Evolutionary conservation across 2,888 invertebrate species (phyloP).

Genomic region (Pheosia gnoma): DNA sequence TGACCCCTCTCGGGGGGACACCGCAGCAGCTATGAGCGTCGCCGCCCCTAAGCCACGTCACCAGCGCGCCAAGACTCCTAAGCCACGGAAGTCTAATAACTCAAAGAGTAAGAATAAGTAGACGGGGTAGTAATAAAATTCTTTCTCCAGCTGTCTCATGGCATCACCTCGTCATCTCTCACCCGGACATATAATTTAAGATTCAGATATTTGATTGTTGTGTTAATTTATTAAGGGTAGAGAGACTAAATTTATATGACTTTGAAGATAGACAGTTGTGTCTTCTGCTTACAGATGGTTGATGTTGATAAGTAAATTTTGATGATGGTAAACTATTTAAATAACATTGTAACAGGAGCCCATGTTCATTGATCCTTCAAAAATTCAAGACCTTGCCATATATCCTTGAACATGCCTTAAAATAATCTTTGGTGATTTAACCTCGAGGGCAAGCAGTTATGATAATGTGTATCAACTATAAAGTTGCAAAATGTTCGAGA

Average conservation of each 20-base stretch:
- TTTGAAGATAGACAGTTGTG: too few species aligned
- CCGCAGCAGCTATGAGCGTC: slow-evolving; percentile 70
- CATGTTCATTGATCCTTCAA: not conserved
- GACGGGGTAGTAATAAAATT: too few species aligned
- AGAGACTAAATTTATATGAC: too few species aligned
- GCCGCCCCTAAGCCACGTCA: slow-evolving; percentile 73
- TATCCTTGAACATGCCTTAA: not conserved
- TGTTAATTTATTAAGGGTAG: too few species aligned
- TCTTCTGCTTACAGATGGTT: too few species aligned
- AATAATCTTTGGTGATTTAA: not conserved
- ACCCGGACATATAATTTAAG: too few species aligned
- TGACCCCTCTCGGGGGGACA: slow-evolving; percentile 71
- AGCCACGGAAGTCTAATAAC: slow-evolving; percentile 64
- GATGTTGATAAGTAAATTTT: too few species aligned
- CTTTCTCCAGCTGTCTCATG: too few species aligned
- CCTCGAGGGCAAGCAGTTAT: not conserved
- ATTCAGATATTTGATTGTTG: too few species aligned
- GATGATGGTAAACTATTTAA: too few species aligned
- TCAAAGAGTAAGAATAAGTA: slow-evolving; percentile 62
- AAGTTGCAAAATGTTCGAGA: not conserved
- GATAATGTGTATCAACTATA: not conserved
- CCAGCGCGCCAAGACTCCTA: slow-evolving; percentile 54
- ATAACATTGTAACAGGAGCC: too few species aligned
- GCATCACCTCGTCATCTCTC: too few species aligned
- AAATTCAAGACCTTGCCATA: not conserved